phyloP scores from a whole-genome alignment of 2,888 invertebrate species.

The Lithodes maja region DNA sequence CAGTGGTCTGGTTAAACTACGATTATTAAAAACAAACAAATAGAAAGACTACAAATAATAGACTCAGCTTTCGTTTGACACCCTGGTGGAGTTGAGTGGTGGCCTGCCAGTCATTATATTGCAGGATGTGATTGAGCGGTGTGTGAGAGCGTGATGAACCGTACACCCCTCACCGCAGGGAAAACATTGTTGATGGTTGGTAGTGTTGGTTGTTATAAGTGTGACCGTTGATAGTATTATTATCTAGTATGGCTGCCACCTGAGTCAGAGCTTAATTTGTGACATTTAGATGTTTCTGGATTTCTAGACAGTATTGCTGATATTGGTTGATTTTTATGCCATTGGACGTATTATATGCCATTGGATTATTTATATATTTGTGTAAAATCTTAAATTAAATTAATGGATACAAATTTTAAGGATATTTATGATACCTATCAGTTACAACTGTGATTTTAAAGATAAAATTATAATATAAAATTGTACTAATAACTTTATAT shows the following conservation, averaged over 20 bases:
- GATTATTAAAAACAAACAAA: too few relatives aligned
- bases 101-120: slow-evolving; percentile 49
- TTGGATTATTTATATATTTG: not conserved
- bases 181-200: slow-evolving; percentile 11
- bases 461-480: too few relatives aligned
- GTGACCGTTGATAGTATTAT: not conserved
- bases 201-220: slow-evolving; percentile 8
- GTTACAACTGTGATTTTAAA: too few relatives aligned
- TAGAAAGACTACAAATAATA: too few relatives aligned
- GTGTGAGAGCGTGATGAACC: not conserved
- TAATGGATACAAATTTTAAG: too few relatives aligned
- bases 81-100: too few relatives aligned
- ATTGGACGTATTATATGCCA: not conserved
- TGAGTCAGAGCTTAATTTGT: not conserved
- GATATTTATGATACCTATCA: too few relatives aligned
- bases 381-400: too few relatives aligned
- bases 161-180: not conserved
- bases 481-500: too few relatives aligned
- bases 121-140: slow-evolving; percentile 45
- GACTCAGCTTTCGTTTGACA: too few relatives aligned
- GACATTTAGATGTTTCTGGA: not conserved
- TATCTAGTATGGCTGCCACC: not conserved
- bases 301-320: not conserved
- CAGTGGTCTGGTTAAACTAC: too few relatives aligned
- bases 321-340: not conserved